These are phyloP conservation scores for Tetrao urogallus DNA, from an alignment of 2,113 vertebrate species.

Conservation along the genomic window DNA sequence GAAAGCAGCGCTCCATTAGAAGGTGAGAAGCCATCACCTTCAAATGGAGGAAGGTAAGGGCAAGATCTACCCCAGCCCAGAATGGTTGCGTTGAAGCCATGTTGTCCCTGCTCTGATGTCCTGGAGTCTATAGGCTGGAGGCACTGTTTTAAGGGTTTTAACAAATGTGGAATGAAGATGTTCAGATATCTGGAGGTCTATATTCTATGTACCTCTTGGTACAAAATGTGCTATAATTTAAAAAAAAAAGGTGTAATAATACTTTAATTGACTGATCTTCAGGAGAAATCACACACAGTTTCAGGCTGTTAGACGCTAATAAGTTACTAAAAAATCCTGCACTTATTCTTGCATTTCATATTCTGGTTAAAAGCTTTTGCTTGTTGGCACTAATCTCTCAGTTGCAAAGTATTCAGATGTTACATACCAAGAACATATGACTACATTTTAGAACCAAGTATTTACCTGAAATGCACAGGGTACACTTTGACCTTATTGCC, in stretches of 20 bases:
- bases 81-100: background rate
- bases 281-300: background rate
- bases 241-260: background rate
- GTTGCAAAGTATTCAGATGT: background rate
- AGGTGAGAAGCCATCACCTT: background rate
- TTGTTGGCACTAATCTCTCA: background rate
- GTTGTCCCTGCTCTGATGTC: background rate
- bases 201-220: background rate
- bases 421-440: background rate
- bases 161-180: background rate
- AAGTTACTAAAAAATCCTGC: background rate
- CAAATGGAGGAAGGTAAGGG: slow-evolving; percentile 1
- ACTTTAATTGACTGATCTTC: background rate
- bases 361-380: background rate
- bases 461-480: background rate
- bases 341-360: background rate
- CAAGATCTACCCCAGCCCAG: background rate
- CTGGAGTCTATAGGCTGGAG: background rate
- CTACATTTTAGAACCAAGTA: background rate
- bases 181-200: background rate
- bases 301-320: background rate
- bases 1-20: background rate
- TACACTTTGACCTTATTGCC: background rate
- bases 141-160: background rate
- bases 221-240: background rate